Evolutionary conservation across 1,140 invertebrate species (phyloP), one percentile per base, ranked within the genome.

Genomic region (Drepana arcuata): DNA sequence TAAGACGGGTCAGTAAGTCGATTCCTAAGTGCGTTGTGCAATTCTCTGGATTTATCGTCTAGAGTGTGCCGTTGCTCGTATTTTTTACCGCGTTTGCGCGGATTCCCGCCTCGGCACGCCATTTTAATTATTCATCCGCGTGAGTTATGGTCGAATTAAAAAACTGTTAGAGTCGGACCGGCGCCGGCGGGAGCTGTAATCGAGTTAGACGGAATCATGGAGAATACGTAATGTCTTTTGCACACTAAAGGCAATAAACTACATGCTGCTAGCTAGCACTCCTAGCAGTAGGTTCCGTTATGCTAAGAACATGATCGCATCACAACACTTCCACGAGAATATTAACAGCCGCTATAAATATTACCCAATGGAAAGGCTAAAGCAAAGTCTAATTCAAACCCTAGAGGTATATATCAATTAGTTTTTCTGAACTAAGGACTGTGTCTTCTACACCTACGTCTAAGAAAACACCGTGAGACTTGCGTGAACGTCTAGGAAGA

Each of bases 131-230:
- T 84, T 84, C 80, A 84, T 72, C 52, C 60, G 60, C 64, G 59
- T 84, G 82, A 84, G 82, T 84, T 84, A 84, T 84, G 82, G 80
- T 78, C 82, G 74, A 83, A 84, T 84, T 84, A 84, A 84, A 84
- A 84, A 83, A 84, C 80, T 84, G 80, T 84, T 83, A 84, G 74
- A 80, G 69, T 72, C 68, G 70, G 67, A 77, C 73, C 63, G 69
- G 70, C 66, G 65, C 66, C 72, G 63, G 50, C 71, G 72, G 67
- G 71, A 63, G 37, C 43, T 39, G 64, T 81, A 81, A 81, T 81
- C 66, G 65, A 77, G 64, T 81, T 81, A 79, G 60, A 61, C 60
- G 55, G 53, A 71, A 58, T 66, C 66, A 77, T 74, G 64, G 60
- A 72, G 73, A 77, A 78, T 77, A 64, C 68, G 48, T 74, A 77